Evolutionary conservation across 1,140 invertebrate species (phyloP), one percentile per base, ranked within the genome.

Genomic region (Hycleus cichorii): DNA sequence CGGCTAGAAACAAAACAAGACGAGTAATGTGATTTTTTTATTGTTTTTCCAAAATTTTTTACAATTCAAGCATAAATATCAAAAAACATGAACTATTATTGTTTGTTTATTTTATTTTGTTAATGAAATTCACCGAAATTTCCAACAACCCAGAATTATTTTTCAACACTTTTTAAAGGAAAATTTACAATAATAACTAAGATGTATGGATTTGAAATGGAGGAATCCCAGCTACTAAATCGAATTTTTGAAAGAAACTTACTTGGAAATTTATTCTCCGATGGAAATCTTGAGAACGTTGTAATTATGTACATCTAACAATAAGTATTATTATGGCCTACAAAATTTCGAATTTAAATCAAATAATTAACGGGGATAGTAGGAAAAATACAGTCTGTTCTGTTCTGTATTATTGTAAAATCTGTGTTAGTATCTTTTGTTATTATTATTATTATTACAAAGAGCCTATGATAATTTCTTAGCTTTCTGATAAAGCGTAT

Each of bases 401-500:
- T 57, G 56, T 57, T 49, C 47, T 46, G 32, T 32, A 32, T 32
- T 32, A 32, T 32, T 32, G 32, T 32, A 32, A 32, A 47, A 32
- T 62, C 50, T 60, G 49, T 57, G 56, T 66, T 45, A 66, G 38
- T 54, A 45, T 60, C 57, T 59, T 53, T 61, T 63, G 46, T 54
- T 53, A 59, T 49, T 57, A 53, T 61, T 60, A 56, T 60, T 55
- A 57, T 49, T 55, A 56, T 58, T 61, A 51, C 50, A 64, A 59
- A 60, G 49, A 59, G 64, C 66, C 85, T 95, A 97, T 77, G 93
- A 95, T 46, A 98, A 81, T 78, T 97, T 97, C 79, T 98, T 98
- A 63, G 95, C 95, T 82, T 97, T 97, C 79, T 95, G 91, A 79
- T 98, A 98, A 57, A 98, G 82, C 39, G 94, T 94, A 77, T 98